These are phyloP conservation scores for Muricea muricata DNA, from an alignment of 92 coral and sea anemone genomes.

Conservation along the genomic window DNA sequence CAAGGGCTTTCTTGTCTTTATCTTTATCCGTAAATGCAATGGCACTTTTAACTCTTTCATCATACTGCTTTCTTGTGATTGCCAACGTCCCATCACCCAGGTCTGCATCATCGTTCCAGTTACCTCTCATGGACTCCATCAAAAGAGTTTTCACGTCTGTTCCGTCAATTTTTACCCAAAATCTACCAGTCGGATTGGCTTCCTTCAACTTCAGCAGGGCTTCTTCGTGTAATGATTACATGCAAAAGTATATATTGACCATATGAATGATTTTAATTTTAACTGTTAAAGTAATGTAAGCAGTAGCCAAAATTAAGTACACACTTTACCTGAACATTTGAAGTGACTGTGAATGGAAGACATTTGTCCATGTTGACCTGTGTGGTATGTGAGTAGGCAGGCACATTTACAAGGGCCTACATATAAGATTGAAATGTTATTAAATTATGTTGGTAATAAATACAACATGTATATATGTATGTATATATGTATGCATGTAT, in stretches of 20 bases:
- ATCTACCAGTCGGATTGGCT: constrained; percentile 45
- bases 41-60: not conserved
- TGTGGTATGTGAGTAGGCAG: not conserved
- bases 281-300: no score
- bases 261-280: no score
- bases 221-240: no score
- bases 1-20: no score
- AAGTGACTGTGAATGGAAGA: no score
- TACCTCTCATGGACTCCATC: constrained; percentile 50
- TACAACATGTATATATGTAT: not conserved
- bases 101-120: constrained; percentile 66
- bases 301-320: no score
- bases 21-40: not conserved
- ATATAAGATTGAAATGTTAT: not conserved
- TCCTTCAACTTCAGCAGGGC: constrained; percentile 13
- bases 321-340: no score
- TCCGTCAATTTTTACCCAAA: constrained; percentile 63
- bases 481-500: no score
- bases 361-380: not conserved
- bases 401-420: not conserved
- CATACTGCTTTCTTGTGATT: constrained; percentile 46
- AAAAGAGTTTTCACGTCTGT: constrained; percentile 48
- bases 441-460: not conserved
- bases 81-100: constrained; percentile 49
- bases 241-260: no score